A percentile compares a stretch with the other conserved stretches of the same genome.
These are phyloP conservation scores for Hemiscyllium ocellatum DNA, from an alignment of 2,113 vertebrate genomes.

Conservation along the genomic window DNA sequence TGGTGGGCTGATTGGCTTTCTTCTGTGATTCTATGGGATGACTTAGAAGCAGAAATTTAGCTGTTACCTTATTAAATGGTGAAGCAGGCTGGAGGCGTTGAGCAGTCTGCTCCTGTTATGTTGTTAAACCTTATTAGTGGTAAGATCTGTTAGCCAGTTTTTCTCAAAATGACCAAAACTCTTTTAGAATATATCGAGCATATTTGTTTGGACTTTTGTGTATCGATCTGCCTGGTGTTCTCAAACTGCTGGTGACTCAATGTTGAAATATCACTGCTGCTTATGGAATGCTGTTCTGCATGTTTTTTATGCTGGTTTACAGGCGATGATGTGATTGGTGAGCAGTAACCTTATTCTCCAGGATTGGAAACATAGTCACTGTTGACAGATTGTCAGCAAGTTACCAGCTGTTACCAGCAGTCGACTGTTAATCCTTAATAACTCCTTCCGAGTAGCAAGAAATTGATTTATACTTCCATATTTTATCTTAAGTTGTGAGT, in stretches of 20 bases:
- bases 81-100: background rate
- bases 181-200: background rate
- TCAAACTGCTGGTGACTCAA: background rate
- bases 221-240: background rate
- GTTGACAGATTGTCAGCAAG: background rate
- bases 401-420: no score
- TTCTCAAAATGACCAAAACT: background rate
- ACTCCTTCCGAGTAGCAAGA: background rate
- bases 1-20: no score
- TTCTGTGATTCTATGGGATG: no score
- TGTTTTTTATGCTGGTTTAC: background rate
- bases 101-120: background rate
- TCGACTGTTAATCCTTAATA: background rate
- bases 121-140: background rate
- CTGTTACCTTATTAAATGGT: background rate
- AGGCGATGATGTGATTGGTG: background rate
- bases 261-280: background rate
- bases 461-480: background rate
- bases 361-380: background rate
- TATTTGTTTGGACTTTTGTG: background rate
- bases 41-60: background rate
- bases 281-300: background rate
- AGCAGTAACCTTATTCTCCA: background rate
- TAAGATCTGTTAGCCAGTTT: background rate
- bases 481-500: background rate